Conservation (phyloP, 2,888 invertebrate genomes). For the Polyommatus iphigenia region DNA sequence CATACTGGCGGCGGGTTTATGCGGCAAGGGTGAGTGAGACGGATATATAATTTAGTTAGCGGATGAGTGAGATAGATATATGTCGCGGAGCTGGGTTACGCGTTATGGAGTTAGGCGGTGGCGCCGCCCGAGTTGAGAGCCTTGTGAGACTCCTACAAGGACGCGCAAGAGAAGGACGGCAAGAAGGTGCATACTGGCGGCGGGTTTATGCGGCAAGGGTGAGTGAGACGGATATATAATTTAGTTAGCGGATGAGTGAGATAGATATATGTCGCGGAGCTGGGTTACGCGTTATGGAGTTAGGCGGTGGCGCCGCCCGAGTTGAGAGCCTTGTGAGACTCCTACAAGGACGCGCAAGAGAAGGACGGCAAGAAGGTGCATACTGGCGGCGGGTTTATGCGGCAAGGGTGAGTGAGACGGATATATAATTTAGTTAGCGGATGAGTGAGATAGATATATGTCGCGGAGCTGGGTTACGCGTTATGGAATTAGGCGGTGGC, state of each 20-base stretch:
- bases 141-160: slow-evolving; percentile 94
- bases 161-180: slow-evolving; percentile 93
- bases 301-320: slow-evolving; percentile 87
- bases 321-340: slow-evolving; percentile 90
- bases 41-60: not conserved
- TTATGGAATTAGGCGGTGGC: slow-evolving; percentile 85
- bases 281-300: slow-evolving; percentile 87
- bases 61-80: not conserved
- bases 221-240: slow-evolving; percentile 20
- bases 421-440: not conserved
- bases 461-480: too few species aligned
- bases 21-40: slow-evolving; percentile 85
- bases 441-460: not conserved
- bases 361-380: slow-evolving; percentile 95
- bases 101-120: slow-evolving; percentile 89
- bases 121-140: slow-evolving; percentile 89
- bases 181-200: slow-evolving; percentile 96
- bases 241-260: not conserved
- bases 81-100: slow-evolving; percentile 55
- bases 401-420: slow-evolving; percentile 90
- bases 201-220: slow-evolving; percentile 95
- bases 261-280: not conserved
- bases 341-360: slow-evolving; percentile 93
- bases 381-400: slow-evolving; percentile 95
- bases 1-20: slow-evolving; percentile 96